These are phyloP conservation scores for Drosophila neocordata DNA, from an alignment of 1,140 invertebrate species.

Conservation along the genomic window DNA sequence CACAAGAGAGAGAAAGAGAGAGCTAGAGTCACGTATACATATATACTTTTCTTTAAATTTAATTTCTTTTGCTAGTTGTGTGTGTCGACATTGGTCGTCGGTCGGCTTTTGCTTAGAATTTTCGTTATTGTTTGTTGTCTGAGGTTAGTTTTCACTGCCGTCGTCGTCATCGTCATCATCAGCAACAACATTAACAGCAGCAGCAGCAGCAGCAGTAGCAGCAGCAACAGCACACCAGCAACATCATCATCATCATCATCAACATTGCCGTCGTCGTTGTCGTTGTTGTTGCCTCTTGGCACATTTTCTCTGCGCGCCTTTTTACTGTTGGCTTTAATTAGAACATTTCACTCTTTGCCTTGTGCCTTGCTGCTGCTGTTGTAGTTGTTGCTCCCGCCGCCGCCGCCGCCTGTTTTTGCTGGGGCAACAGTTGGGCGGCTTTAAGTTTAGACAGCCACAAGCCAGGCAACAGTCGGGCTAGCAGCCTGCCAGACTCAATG, in stretches of 20 bases:
- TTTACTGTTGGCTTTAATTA: constrained; percentile 79
- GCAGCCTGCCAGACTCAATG: constrained; percentile 12
- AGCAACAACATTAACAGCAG: constrained; percentile 3
- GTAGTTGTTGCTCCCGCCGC: neutral
- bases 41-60: constrained; percentile 69
- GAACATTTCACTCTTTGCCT: constrained; percentile 71
- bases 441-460: constrained; percentile 51
- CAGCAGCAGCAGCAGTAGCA: constrained; percentile 24
- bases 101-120: constrained; percentile 72
- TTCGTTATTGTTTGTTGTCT: constrained; percentile 81
- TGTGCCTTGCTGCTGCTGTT: constrained; percentile 20
- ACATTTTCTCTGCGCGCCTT: constrained; percentile 66
- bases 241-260: constrained; percentile 20
- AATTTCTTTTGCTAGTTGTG: constrained; percentile 73
- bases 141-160: constrained; percentile 80
- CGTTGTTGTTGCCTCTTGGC: constrained; percentile 63
- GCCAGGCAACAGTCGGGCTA: constrained; percentile 4
- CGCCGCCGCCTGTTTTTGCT: constrained; percentile 1
- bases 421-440: constrained; percentile 75
- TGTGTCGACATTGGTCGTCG: constrained; percentile 48
- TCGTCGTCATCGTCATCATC: constrained; percentile 28
- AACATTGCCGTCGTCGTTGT: neutral
- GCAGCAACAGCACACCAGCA: constrained; percentile 22
- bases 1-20: neutral
- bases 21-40: constrained; percentile 1